A percentile compares a stretch with the other conserved stretches of the same genome.
phyloP scores from a whole-genome alignment of 2,113 vertebrate genomes.

The Apus apus region DNA sequence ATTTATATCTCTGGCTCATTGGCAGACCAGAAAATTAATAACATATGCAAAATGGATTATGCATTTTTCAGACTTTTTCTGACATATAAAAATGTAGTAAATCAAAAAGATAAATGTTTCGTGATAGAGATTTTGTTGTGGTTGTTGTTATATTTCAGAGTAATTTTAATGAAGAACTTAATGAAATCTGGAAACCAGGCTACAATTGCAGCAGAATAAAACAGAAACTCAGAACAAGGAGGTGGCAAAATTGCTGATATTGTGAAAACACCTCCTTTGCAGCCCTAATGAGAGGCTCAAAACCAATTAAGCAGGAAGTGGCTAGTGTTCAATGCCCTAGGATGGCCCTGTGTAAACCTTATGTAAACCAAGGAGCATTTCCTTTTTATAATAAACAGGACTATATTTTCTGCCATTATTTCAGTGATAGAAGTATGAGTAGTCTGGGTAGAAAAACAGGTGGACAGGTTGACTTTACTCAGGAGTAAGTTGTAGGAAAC shows the following conservation, averaged over 20 bases:
- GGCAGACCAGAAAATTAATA: neutral
- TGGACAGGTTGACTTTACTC: neutral
- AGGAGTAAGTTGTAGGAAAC: neutral
- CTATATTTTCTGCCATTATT: neutral
- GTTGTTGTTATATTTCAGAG: neutral
- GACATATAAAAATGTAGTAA: neutral
- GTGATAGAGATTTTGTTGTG: neutral
- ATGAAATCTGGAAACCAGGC: neutral
- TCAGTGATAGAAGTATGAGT: neutral
- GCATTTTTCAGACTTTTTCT: neutral
- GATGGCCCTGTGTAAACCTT: neutral
- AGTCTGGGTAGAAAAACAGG: neutral
- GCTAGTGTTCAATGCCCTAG: neutral
- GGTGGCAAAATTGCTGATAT: neutral
- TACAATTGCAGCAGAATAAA: neutral
- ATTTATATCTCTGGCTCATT: neutral
- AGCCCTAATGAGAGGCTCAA: neutral
- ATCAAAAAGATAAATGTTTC: neutral
- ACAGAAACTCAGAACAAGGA: neutral
- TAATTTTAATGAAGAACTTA: neutral
- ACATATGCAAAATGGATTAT: neutral
- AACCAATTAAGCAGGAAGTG: neutral
- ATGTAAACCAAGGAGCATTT: neutral
- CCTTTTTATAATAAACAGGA: neutral
- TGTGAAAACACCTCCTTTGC: neutral